Evolutionary conservation across 2,797 vertebrate species (phyloP), one percentile per base, ranked within the genome.

Genomic region (Hippopotamyrus pictus): DNA sequence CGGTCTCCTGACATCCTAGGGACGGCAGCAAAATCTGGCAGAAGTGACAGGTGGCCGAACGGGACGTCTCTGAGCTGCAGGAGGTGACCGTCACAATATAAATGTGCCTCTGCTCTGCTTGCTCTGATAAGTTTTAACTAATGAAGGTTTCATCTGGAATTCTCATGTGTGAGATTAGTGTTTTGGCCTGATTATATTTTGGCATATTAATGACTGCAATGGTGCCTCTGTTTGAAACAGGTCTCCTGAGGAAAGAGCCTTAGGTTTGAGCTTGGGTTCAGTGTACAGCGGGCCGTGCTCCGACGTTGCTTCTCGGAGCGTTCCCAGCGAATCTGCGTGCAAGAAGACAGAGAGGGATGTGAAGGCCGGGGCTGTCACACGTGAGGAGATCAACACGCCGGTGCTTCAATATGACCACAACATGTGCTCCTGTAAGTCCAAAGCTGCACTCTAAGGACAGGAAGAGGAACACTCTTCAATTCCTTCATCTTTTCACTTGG

Each of bases 301-400:
- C 0, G 95, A 95, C 0, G 97, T 96, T 0, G 12, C 51, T 82
- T 76, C 93, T 0, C 95, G 97, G 62, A 94, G 94, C 50, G 91
- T 96, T 3, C 89, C 95, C 65, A 48, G 25, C 37, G 96, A 97
- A 19, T 0, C 93, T 7, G 90, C 93, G 1, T 94, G 94, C 62
- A 98, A 98, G 93, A 97, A 97, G 92, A 84, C 93, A 0, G 98
- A 98, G 88, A 97, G 97, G 90, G 98, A 98, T n/a, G 91, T 96
- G 51, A 96, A 97, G 91, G 73, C 95, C 41, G 92, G 94, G 2
- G 33, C 91, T 0, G 95, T 96, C 88, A 97, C 97, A 91, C 92
- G 93, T 0, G 97, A 99, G 50, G 94, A 97, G 62, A 92, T 94
- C 0, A 98, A 99, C 88, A 73, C 95, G 19, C 12, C 65, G 12